These are phyloP conservation scores for Tetragonula clypearis DNA, from an alignment of 1,140 invertebrate species.

Conservation along the genomic window DNA sequence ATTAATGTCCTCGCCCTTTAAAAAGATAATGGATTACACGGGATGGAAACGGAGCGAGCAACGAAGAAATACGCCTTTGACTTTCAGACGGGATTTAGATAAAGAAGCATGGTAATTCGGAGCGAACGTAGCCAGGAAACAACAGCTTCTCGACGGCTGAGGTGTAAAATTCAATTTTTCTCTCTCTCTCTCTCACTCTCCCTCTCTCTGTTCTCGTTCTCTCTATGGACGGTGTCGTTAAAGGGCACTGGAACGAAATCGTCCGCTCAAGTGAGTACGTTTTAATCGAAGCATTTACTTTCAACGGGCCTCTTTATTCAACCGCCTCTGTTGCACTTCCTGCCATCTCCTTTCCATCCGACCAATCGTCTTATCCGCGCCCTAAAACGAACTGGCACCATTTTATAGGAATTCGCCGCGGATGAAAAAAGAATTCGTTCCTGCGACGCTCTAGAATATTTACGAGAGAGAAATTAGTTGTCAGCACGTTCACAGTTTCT, in stretches of 20 bases:
- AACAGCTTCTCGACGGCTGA: conserved; percentile 1
- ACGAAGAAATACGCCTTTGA: conserved; percentile 14
- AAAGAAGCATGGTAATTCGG: conserved; percentile 38
- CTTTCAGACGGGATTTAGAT: conserved; percentile 10
- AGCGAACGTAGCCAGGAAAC: not conserved
- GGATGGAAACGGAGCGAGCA: not conserved
- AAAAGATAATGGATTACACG: conserved; percentile 35
- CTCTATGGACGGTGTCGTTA: not conserved
- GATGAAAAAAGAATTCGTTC: too few species aligned
- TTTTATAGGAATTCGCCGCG: not conserved
- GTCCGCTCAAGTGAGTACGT: conserved; percentile 11
- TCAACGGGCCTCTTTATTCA: conserved; percentile 6
- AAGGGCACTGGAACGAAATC: conserved; percentile 32
- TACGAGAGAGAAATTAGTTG: not conserved
- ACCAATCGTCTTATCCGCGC: not conserved
- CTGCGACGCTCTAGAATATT: not conserved
- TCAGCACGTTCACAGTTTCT: not conserved
- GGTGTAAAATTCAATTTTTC: conserved; percentile 29
- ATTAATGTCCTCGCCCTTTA: conserved; percentile 33
- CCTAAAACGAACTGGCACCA: not conserved
- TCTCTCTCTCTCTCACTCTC: not conserved
- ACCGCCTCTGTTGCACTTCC: not conserved
- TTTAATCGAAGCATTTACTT: conserved; percentile 41
- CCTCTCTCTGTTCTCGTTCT: not conserved
- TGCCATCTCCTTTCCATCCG: not conserved